phyloP scores from a whole-genome alignment of 2,797 vertebrate species.

The Hypotaenidia philippensis region DNA sequence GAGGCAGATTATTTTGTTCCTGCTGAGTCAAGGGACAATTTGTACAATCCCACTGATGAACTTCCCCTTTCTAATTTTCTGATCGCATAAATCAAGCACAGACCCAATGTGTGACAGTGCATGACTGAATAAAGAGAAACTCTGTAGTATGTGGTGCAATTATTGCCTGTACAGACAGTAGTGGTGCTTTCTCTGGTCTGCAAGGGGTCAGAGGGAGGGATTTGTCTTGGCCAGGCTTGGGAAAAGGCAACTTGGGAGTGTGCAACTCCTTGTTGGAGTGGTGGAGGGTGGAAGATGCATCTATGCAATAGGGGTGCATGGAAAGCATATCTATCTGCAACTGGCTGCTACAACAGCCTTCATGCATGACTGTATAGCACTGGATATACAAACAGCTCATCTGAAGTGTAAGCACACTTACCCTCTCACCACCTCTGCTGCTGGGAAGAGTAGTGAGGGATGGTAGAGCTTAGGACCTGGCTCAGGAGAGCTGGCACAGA shows the following conservation, averaged over 20 bases:
- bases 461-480: neutral
- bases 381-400: neutral
- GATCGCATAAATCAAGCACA: neutral
- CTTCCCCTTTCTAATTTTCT: neutral
- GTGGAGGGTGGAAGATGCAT: neutral
- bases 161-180: neutral
- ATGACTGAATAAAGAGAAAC: neutral
- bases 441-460: neutral
- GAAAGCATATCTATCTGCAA: neutral
- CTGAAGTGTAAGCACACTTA: neutral
- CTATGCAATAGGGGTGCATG: neutral
- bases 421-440: neutral
- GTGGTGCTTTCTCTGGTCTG: neutral
- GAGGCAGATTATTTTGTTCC: neutral
- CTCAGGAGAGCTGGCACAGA: neutral
- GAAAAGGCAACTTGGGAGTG: neutral
- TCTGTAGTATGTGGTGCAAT: accelerated
- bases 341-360: neutral
- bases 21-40: neutral
- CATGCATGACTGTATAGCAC: too few relatives aligned
- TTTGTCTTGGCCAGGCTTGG: neutral
- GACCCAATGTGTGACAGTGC: neutral
- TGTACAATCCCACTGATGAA: neutral
- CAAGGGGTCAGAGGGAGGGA: neutral
- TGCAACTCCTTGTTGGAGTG: neutral